phyloP scores from a whole-genome alignment of 2,888 invertebrate genomes.

The Drosophila conformis region DNA sequence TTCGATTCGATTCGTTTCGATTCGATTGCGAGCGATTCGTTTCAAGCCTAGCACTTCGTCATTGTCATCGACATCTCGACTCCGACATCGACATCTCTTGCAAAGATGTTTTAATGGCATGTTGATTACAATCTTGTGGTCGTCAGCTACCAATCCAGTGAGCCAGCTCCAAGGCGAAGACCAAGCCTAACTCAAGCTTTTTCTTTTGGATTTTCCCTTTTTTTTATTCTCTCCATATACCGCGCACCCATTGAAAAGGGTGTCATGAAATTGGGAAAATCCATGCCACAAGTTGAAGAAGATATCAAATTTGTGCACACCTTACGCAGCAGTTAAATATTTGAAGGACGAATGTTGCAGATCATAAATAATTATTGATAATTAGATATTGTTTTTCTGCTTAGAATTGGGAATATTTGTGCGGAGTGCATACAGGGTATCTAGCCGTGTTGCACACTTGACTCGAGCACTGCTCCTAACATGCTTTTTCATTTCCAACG shows the following conservation, averaged over 20 bases:
- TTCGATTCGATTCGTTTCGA: slow-evolving; percentile 62
- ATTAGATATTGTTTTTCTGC: fast-evolving
- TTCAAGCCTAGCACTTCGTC: slow-evolving; percentile 72
- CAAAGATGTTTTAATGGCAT: slow-evolving; percentile 81
- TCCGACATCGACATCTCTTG: slow-evolving; percentile 73
- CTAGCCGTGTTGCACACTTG: background rate
- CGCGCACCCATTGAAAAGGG: background rate
- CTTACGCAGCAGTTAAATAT: background rate
- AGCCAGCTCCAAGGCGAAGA: slow-evolving; percentile 12
- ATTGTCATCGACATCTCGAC: slow-evolving; percentile 69
- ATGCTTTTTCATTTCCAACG: slow-evolving; percentile 56
- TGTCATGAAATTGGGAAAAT: background rate
- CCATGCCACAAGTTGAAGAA: background rate
- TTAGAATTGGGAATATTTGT: background rate
- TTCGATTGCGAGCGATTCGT: slow-evolving; percentile 65
- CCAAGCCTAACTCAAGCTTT: slow-evolving; percentile 37
- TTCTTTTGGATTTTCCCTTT: slow-evolving; percentile 56
- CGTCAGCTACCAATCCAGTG: slow-evolving; percentile 34
- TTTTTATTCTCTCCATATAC: slow-evolving; percentile 23
- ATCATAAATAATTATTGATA: background rate
- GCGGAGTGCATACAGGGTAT: background rate
- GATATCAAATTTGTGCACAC: background rate
- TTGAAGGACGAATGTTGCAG: background rate
- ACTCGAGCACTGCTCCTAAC: background rate
- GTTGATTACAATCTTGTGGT: slow-evolving; percentile 82